Evolutionary conservation across 30 jellyfish, hydroid and myxozoan genomes (phyloP).

Genomic region (Aurelia sp.): DNA sequence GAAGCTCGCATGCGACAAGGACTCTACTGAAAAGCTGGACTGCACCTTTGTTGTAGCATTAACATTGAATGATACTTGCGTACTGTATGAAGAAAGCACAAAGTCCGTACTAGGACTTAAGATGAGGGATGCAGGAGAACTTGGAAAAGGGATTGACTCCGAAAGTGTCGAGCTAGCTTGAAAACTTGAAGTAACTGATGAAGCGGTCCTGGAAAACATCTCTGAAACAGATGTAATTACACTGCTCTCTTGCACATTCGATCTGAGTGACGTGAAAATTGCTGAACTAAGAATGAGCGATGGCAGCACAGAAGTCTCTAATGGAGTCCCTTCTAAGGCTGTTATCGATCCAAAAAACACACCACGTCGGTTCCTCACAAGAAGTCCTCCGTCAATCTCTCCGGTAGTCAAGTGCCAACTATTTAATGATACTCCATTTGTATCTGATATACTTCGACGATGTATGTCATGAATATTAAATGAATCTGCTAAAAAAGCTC

Average conservation of each 20-base stretch:
- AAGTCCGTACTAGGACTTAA: no score
- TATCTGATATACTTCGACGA: conserved; percentile 58
- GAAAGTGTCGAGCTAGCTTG: no score
- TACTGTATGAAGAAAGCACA: no score
- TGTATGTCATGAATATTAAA: conserved; percentile 34
- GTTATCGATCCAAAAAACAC: conserved; percentile 87
- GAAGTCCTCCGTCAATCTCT: conserved; percentile 9
- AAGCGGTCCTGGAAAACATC: no score
- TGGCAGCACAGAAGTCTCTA: conserved; percentile 58
- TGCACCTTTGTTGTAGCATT: no score
- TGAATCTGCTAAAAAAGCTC: background rate
- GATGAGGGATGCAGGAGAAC: no score
- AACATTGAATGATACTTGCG: no score
- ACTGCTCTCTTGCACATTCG: background rate
- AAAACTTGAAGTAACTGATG: no score
- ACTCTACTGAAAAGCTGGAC: no score
- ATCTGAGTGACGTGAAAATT: conserved; percentile 25
- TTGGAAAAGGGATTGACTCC: no score
- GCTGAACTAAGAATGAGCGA: conserved; percentile 34
- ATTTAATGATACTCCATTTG: conserved; percentile 3
- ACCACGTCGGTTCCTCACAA: conserved; percentile 59
- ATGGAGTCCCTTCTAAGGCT: conserved; percentile 93
- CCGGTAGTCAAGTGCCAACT: conserved; percentile 85
- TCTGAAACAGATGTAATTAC: no score
- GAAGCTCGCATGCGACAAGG: no score